Conservation (phyloP, 2,888 invertebrate species). For the Euplexia lucipara region DNA sequence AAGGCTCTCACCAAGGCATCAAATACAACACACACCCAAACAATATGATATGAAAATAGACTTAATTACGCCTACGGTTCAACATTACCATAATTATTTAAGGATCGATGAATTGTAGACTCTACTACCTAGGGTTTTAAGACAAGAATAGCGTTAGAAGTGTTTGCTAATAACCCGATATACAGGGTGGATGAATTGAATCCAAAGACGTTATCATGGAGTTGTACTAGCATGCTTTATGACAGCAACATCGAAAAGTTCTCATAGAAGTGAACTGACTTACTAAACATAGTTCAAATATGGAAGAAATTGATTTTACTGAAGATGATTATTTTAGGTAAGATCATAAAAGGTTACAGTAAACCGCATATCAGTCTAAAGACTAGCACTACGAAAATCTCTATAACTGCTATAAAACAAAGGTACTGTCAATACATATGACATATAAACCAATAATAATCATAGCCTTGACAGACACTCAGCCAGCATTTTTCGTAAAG, state of each 20-base stretch:
- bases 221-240: background rate
- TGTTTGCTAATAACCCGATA: constrained; percentile 33
- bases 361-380: too few species aligned
- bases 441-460: background rate
- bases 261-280: background rate
- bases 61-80: constrained; percentile 45
- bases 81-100: constrained; percentile 29
- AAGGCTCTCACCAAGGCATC: constrained; percentile 27
- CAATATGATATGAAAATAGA: constrained; percentile 55
- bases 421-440: background rate
- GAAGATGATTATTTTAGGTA: too few species aligned
- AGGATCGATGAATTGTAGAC: constrained; percentile 28
- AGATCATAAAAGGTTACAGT: too few species aligned
- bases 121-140: constrained; percentile 26
- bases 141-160: constrained; percentile 30
- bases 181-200: constrained; percentile 47
- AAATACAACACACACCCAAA: constrained; percentile 34
- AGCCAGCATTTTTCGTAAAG: constrained; percentile 21
- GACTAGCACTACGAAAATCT: background rate
- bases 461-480: constrained; percentile 6
- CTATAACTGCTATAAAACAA: too few species aligned
- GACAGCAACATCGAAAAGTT: background rate
- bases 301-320: too few species aligned
- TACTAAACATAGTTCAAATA: too few species aligned
- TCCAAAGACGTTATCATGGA: background rate